Base-by-base conservation (phyloP, 1,140 invertebrate species). In the Cotesia chilonis region DNA sequence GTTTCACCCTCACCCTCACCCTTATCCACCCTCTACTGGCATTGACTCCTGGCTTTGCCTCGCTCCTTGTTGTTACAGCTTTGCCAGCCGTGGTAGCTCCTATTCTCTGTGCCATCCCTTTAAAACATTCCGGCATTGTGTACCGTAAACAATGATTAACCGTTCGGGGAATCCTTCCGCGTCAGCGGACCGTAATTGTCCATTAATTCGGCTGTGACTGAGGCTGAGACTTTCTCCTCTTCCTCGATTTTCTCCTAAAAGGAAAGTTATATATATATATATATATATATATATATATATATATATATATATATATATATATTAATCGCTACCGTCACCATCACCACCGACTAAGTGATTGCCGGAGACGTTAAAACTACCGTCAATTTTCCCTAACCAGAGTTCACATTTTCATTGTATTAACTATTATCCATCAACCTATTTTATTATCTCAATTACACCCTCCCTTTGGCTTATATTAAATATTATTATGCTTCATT, bases 81-180 rank as follows among this genome's bases (percentile, higher is more conserved):
- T 6, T 9, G 41, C 6, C 10, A 47, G 41, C 10, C 41, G 41
- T 7, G 41, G 41, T 47, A 47, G 41, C 6, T 47, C 28, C 28
- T 28, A 28, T 47, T 7, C 41, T 47, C 41, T 6, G 4, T 47
- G 41, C 65, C 52, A 35, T 14, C 28, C 41, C 68, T 57, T 67
- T 54, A 37, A 41, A 73, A 70, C 70, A 71, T 71, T 41, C 63
- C 38, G 52, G 71, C 70, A 79, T 78, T 78, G 78, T 78, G 65
- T 68, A 71, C 64, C 61, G 60, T 79, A 79, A 78, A 77, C 78
- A 78, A 78, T 77, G 77, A 78, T 77, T 75, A 75, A 74, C 66
- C 74, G 57, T 63, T 72, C 63, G 35, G 64, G 60, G 66, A 72
- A 73, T 73, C 71, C 60, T 60, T 76, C 68, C 61, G 36, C 47